Base-by-base conservation (phyloP, 1,140 invertebrate genomes). In the Dendrolimus kikuchii region DNA sequence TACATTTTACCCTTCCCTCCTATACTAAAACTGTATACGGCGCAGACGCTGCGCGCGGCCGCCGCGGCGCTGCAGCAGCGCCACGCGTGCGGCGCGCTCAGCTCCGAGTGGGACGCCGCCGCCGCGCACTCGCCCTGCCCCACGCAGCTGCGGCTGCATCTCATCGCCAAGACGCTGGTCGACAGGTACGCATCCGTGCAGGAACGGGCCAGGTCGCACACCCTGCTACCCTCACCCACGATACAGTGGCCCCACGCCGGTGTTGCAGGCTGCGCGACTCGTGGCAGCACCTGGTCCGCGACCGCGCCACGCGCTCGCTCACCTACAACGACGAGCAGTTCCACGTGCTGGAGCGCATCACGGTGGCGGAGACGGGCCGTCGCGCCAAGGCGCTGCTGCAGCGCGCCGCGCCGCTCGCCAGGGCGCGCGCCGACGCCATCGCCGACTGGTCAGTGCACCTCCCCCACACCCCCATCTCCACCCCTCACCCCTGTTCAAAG, bases 271-370 rank as follows among this genome's bases (percentile, higher is more conserved):
- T 97, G 55, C 88, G 95, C 40, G 95, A 97, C 66, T 96, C 95
- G 1, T 98, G 96, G 96, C 95, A 97, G 83, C 95, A 96, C 89
- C 88, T 97, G 47, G 89, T 96, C 38, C 89, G 95, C 43, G 95
- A 98, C 88, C 90, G 95, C 66, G 95, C 95, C 23, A 95, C 95
- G 6, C 89, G 94, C 59, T 92, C 91, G 56, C 81, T 97, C 2
- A 96, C 95, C 0, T 96, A 95, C 77, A 96, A 97, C 75, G 96
- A 98, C 86, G 96, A 97, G 84, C 95, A 97, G 81, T 96, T 98
- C 74, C 96, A 98, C 85, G 92, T 96, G 45, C 86, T 98, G 48
- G 96, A 97, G 89, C 91, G 95, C 73, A 91, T 92, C 55, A 91
- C 92, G 68, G 91, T 92, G 40, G 88, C 90, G 3, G 93, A 94